Percentiles rank a stretch among this genome's conserved stretches.
phyloP scores from a whole-genome alignment of 1,140 invertebrate genomes.

The Drosophila tristis region DNA sequence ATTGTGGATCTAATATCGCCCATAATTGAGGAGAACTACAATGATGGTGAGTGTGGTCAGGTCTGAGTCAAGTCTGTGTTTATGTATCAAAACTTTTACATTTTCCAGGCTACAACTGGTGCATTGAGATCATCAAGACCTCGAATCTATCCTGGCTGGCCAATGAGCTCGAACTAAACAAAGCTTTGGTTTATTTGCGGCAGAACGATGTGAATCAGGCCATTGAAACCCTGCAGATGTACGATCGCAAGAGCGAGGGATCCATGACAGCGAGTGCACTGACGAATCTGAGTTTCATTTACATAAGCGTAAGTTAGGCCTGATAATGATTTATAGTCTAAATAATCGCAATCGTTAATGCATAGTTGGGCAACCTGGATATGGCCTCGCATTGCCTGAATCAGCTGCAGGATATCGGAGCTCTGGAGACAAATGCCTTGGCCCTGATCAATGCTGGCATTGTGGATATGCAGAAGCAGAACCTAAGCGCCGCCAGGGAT shows the following conservation, averaged over 20 bases:
- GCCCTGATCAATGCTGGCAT: slow-evolving; percentile 96
- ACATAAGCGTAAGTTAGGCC: slow-evolving; percentile 89
- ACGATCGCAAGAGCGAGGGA: slow-evolving; percentile 94
- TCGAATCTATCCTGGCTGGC: slow-evolving; percentile 90
- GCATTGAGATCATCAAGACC: slow-evolving; percentile 92
- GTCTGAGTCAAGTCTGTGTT: no score
- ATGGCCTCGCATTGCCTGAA: slow-evolving; percentile 93
- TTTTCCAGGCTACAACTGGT: slow-evolving; percentile 89
- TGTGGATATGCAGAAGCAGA: slow-evolving; percentile 89
- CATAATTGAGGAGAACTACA: slow-evolving; percentile 91
- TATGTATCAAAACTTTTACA: neutral
- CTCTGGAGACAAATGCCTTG: slow-evolving; percentile 89
- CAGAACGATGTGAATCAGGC: slow-evolving; percentile 93
- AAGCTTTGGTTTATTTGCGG: slow-evolving; percentile 94
- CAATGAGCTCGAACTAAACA: slow-evolving; percentile 96
- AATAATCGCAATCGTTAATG: neutral
- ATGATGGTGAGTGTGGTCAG: slow-evolving; percentile 86
- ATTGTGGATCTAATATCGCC: slow-evolving; percentile 97
- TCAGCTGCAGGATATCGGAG: slow-evolving; percentile 90
- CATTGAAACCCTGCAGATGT: slow-evolving; percentile 94
- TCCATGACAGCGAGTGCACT: slow-evolving; percentile 94
- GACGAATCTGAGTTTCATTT: slow-evolving; percentile 96
- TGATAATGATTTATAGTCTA: neutral
- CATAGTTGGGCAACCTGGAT: slow-evolving; percentile 92
- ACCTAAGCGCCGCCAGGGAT: slow-evolving; percentile 90